phyloP scores from a whole-genome alignment of 2,888 invertebrate species.

The Argyresthia goedartella region DNA sequence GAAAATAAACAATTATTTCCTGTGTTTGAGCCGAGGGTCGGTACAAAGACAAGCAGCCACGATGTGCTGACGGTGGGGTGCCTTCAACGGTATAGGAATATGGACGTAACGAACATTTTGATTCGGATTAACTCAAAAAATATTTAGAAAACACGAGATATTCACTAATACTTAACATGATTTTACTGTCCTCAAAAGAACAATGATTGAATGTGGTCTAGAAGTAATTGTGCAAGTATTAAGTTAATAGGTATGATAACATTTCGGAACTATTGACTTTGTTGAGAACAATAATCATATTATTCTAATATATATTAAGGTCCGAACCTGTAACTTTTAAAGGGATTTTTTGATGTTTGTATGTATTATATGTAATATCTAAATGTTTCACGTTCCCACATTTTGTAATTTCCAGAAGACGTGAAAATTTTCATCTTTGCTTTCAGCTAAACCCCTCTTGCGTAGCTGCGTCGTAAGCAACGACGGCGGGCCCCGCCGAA shows the following conservation, averaged over 20 bases:
- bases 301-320: neutral
- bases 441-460: conserved; percentile 23
- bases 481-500: conserved; percentile 35
- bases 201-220: no score
- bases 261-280: no score
- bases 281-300: neutral
- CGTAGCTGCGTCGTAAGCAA: conserved; percentile 11
- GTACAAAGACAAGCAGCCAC: conserved; percentile 17
- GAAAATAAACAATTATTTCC: conserved; percentile 70
- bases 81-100: neutral
- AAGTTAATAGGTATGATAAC: no score
- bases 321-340: no score
- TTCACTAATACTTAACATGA: no score
- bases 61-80: conserved; percentile 36
- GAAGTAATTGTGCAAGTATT: no score
- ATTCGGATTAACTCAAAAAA: no score
- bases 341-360: no score
- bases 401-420: no score
- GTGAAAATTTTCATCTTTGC: neutral
- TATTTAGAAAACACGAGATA: neutral
- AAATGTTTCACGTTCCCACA: no score
- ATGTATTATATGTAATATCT: no score
- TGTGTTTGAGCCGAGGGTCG: conserved; percentile 27
- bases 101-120: neutral
- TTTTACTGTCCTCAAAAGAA: no score